Evolutionary conservation across 2,888 invertebrate species (phyloP).

Genomic region (Anaspis maculata): DNA sequence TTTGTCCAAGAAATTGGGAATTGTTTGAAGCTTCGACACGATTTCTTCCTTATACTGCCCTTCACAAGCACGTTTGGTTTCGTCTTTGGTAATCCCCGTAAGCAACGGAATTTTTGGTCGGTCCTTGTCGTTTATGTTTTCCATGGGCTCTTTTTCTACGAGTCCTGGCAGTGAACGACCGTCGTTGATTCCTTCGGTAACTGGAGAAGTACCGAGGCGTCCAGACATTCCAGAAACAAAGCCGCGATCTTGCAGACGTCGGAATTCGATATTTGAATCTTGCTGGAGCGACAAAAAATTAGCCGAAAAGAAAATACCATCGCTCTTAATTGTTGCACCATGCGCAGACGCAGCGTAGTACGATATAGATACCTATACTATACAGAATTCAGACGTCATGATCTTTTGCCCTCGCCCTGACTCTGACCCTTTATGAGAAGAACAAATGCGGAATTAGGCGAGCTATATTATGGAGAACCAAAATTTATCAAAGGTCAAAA

Average conservation of each 20-base stretch:
- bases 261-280: conserved; percentile 52
- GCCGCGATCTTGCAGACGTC: conserved; percentile 49
- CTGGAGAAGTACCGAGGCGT: conserved; percentile 55
- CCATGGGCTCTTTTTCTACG: conserved; percentile 53
- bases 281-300: conserved; percentile 41
- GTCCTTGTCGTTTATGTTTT: conserved; percentile 49
- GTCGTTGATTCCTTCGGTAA: conserved; percentile 60
- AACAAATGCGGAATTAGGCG: too few relatives aligned
- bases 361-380: too few relatives aligned
- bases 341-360: too few relatives aligned
- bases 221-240: conserved; percentile 59
- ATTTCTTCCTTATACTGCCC: conserved; percentile 38
- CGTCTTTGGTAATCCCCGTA: conserved; percentile 66
- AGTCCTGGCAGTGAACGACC: conserved; percentile 58
- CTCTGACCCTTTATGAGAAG: too few relatives aligned
- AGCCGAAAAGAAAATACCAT: too few relatives aligned
- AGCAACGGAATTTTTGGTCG: conserved; percentile 56
- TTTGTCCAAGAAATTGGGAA: conserved; percentile 41
- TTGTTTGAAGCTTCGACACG: conserved; percentile 32
- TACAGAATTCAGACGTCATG: too few relatives aligned
- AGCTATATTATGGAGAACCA: too few relatives aligned
- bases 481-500: too few relatives aligned
- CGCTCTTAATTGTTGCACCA: too few relatives aligned
- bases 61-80: conserved; percentile 51
- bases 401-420: too few relatives aligned